Evolutionary conservation across 2,888 invertebrate genomes (phyloP), one percentile per base, ranked within the genome.

Genomic region (Acleris cristana): DNA sequence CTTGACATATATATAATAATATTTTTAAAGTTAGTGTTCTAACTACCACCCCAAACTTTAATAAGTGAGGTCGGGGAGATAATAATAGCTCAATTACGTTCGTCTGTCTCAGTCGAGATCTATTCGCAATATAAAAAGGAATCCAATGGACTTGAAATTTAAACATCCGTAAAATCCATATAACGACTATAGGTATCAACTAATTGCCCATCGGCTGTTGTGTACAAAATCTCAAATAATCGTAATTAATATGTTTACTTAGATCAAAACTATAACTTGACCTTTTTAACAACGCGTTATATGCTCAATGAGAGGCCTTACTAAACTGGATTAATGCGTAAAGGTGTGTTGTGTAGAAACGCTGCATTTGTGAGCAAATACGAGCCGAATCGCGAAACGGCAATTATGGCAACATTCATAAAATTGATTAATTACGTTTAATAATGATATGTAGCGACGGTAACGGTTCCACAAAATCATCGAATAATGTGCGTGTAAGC

Each of bases 221-320:
- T 61, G 51, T 53, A 51, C 56, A 65, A 60, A 61, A 51, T 56
- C 65, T 30, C 61, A 61, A 48, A 66, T 66, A 66, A 66, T 66
- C 30, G 21, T 66, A 61, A 61, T 66, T 66, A 66, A 66, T 61
- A 66, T 61, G 66, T 62, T 66, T 66, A 45, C 21, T 51, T 34
- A 23, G 1, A 1, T 8, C 1, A 16, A 56, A 48, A 48, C 56
- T 61, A 16, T 45, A 52, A 30, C 45, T 1, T 57, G 56, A 16
- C 21, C 56, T 21, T 3, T n/a, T 6, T 8, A 7, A 8, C 18
- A 3, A 52, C 12, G 10, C 3, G 0, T 16, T 18, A 4, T n/a
- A 0, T 45, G 14, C 14, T 0, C 2, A 34, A 52, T 18, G 14
- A 14, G 23, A 18, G 61, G 23, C 45, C 55, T 44, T 6, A 12